Base-by-base conservation (phyloP, 1,140 invertebrate genomes). In the Arctopsyche grandis region DNA sequence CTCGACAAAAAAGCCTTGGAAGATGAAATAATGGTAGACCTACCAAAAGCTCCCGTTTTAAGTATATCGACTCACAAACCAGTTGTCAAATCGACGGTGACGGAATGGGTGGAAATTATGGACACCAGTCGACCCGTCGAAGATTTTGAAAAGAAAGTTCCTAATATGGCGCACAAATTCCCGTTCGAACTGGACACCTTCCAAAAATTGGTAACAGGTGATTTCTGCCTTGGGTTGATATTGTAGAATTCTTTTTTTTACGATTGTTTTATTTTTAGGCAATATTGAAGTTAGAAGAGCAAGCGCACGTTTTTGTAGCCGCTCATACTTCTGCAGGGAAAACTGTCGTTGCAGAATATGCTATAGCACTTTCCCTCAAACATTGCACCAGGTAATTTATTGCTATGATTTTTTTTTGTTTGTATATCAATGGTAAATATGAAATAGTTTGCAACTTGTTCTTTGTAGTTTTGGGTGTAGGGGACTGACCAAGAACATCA, bases 281-380 rank as follows among this genome's bases (percentile, higher is more conserved):
- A 7, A 97, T 99, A 83, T 86, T 99, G 9, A 96, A 95, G 86
- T 88, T 99, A 48, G 98, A 99, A 89, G 93, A 97, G 84, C 93
- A 95, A 60, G 93, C 97, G 82, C 97, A 97, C 88, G 97, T 99
- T 0, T 99, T 99, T 89, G 97, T 99, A 0, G 96, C 98, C 9
- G 99, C 98, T 12, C 99, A 99, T 86, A 99, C 98, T 0, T 99
- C 98, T 0, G 98, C 99, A 4, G 99, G 98, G 16, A 99, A 99
- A 90, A 99, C 99, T 0, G 98, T 99, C 0, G 97, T 99, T 12
- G 99, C 99, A 1, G 98, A 99, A 89, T 99, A 99, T 88, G 98
- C 98, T 1, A 96, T 97, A 83, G 98, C 98, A 0, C 89, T 99
- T 80, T 97, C 97, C 12, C 92, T 95, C 83, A 94, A 95, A 83